These are phyloP conservation scores for Latheticus oryzae DNA, from an alignment of 2,888 invertebrate species.

Conservation along the genomic window DNA sequence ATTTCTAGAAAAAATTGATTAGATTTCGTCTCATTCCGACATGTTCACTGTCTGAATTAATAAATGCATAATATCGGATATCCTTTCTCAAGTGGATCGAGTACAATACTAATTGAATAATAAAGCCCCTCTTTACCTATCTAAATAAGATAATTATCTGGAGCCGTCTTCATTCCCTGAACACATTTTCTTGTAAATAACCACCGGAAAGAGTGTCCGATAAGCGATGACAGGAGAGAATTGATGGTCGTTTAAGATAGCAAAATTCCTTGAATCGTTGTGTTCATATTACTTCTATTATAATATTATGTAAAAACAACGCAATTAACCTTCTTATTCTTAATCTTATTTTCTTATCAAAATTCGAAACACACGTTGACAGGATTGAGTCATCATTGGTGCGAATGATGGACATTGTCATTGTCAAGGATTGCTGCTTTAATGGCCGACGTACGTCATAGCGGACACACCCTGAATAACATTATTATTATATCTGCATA, in stretches of 20 bases:
- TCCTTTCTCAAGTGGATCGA: constrained; percentile 39
- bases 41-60: constrained; percentile 29
- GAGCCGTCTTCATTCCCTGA: constrained; percentile 17
- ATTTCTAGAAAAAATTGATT: background rate
- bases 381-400: constrained; percentile 31
- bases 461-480: constrained; percentile 26
- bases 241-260: constrained; percentile 17
- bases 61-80: constrained; percentile 42
- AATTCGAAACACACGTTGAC: constrained; percentile 30
- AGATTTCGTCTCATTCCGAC: too few relatives aligned
- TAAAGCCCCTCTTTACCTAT: constrained; percentile 28
- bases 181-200: constrained; percentile 28
- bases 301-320: constrained; percentile 26
- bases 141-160: constrained; percentile 38
- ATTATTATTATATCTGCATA: constrained; percentile 3
- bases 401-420: constrained; percentile 31
- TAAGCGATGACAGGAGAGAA: constrained; percentile 20
- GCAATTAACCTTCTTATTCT: constrained; percentile 26
- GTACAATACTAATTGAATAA: constrained; percentile 41
- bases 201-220: constrained; percentile 23
- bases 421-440: constrained; percentile 32
- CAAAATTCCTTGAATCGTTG: constrained; percentile 9
- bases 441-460: constrained; percentile 23
- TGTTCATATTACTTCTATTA: background rate
- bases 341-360: constrained; percentile 34